A percentile compares a stretch with the other conserved stretches of the same genome.
Evolutionary conservation across 2,113 vertebrate species (phyloP).

Genomic region (Sinocyclocheilus grahami): DNA sequence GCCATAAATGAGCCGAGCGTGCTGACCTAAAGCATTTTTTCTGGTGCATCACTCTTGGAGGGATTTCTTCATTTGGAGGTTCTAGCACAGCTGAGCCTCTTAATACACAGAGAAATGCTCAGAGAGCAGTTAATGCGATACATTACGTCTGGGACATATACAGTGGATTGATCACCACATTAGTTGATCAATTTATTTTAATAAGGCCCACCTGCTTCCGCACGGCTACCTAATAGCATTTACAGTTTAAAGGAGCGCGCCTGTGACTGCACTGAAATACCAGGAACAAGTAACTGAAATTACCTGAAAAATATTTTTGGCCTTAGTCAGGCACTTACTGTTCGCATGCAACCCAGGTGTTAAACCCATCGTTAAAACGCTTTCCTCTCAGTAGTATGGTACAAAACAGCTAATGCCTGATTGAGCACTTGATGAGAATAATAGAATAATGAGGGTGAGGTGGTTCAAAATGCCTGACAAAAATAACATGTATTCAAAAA

Average conservation of each 20-base stretch:
- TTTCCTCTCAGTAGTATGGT: conserved; percentile 30
- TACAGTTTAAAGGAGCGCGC: background rate
- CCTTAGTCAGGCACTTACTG: background rate
- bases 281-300: background rate
- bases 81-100: conserved; percentile 46
- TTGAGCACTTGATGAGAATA: conserved; percentile 64
- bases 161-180: conserved; percentile 43
- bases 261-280: background rate
- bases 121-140: background rate
- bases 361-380: conserved; percentile 21
- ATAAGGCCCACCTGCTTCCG: conserved; percentile 48
- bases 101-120: background rate
- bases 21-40: conserved; percentile 55
- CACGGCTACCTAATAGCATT: background rate
- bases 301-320: background rate
- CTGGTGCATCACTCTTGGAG: background rate
- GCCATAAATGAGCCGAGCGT: background rate
- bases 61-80: background rate
- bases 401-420: conserved; percentile 57
- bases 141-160: conserved; percentile 16
- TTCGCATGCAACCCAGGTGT: conserved; percentile 29
- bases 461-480: conserved; percentile 58
- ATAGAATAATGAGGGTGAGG: conserved; percentile 63
- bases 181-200: conserved; percentile 49
- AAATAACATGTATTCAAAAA: conserved; percentile 64